A percentile compares a stretch with the other conserved stretches of the same genome.
phyloP scores from a whole-genome alignment of 2,113 vertebrate species.

The Tonatia bakeri region DNA sequence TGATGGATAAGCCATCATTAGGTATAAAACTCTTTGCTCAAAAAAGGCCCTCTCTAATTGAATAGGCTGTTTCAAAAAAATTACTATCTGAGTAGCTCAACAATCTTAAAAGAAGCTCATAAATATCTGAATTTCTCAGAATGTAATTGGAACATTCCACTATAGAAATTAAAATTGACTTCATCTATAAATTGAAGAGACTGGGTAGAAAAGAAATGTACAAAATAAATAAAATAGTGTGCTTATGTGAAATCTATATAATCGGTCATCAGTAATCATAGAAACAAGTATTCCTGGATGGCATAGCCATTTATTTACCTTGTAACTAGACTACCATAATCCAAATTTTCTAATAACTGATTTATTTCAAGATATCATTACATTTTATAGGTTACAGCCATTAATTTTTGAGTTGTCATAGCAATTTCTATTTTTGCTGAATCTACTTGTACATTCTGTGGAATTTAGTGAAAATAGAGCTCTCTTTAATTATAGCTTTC shows the following conservation, averaged over 20 bases:
- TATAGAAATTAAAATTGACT: background rate
- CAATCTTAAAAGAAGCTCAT: background rate
- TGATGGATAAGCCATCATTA: background rate
- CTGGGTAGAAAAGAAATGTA: background rate
- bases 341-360: background rate
- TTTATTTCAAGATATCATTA: background rate
- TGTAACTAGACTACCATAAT: background rate
- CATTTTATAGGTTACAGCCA: background rate
- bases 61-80: background rate
- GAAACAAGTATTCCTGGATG: background rate
- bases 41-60: background rate
- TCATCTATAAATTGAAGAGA: background rate
- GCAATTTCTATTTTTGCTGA: background rate
- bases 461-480: conserved; percentile 11
- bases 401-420: conserved; percentile 33
- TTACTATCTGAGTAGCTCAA: background rate
- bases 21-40: background rate
- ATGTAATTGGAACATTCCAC: background rate
- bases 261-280: background rate
- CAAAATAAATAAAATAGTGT: conserved; percentile 11
- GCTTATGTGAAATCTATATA: background rate
- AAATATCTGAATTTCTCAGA: background rate
- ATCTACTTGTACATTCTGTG: background rate
- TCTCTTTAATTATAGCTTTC: background rate
- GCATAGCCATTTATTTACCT: background rate